Evolutionary conservation across 2,888 invertebrate genomes (phyloP).

Genomic region (Nymphalis c-album): DNA sequence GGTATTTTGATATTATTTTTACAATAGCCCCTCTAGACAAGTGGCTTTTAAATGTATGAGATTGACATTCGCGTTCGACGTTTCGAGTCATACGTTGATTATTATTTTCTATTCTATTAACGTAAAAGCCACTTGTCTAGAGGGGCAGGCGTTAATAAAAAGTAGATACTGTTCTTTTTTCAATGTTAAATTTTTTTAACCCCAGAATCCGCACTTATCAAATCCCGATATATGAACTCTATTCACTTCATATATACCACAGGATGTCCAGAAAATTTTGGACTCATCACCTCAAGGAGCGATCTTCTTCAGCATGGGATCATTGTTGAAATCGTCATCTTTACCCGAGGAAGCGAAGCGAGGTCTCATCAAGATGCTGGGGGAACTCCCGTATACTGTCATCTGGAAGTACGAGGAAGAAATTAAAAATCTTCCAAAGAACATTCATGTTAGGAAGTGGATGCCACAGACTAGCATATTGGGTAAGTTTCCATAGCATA

Average conservation of each 20-base stretch:
- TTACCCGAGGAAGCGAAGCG: constrained; percentile 44
- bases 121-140: no score
- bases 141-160: no score
- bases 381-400: constrained; percentile 58
- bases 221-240: no score
- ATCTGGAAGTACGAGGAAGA: constrained; percentile 76
- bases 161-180: no score
- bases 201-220: no score
- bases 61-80: no score
- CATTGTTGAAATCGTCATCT: constrained; percentile 49
- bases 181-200: no score
- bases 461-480: constrained; percentile 76
- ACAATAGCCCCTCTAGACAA: no score
- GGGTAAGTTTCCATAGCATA: constrained; percentile 47
- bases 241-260: neutral
- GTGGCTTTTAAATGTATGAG: no score
- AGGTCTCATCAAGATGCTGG: constrained; percentile 50
- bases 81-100: no score
- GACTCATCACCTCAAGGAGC: constrained; percentile 58
- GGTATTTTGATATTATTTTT: constrained; percentile 42
- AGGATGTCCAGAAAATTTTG: constrained; percentile 61
- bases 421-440: constrained; percentile 57
- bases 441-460: constrained; percentile 71
- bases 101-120: no score
- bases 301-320: constrained; percentile 70